phyloP scores from a whole-genome alignment of 2,888 invertebrate species.

The Schrankia costaestrigalis region DNA sequence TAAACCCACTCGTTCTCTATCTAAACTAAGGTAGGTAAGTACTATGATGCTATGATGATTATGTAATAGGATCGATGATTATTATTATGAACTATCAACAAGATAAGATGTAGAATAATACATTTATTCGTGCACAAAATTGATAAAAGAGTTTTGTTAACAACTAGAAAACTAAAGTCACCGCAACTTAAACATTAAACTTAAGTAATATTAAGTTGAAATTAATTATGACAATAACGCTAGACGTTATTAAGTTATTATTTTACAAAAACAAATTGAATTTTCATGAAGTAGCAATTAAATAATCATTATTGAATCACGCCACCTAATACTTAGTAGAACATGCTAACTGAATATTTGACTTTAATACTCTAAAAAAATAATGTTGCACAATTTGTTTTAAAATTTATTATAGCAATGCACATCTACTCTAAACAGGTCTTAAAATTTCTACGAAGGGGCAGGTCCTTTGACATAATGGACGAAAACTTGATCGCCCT shows the following conservation, averaged over 20 bases:
- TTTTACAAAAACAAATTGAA: constrained; percentile 47
- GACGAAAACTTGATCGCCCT: too few species aligned
- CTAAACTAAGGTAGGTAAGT: too few species aligned
- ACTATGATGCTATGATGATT: too few species aligned
- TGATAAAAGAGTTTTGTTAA: too few species aligned
- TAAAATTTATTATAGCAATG: background rate
- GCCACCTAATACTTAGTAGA: constrained; percentile 41
- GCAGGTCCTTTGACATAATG: too few species aligned
- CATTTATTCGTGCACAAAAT: too few species aligned
- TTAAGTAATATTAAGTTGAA: constrained; percentile 6
- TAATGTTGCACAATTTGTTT: background rate
- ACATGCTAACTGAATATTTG: constrained; percentile 38
- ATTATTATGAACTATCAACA: too few species aligned
- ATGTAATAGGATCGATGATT: too few species aligned
- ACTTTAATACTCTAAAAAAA: constrained; percentile 5
- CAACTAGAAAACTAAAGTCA: background rate
- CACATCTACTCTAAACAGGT: too few species aligned
- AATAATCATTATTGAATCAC: constrained; percentile 54
- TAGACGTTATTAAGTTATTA: constrained; percentile 41
- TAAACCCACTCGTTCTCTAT: background rate
- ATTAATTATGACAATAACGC: constrained; percentile 13
- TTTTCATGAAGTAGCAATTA: constrained; percentile 56
- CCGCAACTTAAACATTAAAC: background rate
- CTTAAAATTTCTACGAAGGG: too few species aligned
- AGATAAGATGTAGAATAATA: too few species aligned